These are phyloP conservation scores for Balaeniceps rex DNA, from an alignment of 2,113 vertebrate genomes.

Conservation along the genomic window DNA sequence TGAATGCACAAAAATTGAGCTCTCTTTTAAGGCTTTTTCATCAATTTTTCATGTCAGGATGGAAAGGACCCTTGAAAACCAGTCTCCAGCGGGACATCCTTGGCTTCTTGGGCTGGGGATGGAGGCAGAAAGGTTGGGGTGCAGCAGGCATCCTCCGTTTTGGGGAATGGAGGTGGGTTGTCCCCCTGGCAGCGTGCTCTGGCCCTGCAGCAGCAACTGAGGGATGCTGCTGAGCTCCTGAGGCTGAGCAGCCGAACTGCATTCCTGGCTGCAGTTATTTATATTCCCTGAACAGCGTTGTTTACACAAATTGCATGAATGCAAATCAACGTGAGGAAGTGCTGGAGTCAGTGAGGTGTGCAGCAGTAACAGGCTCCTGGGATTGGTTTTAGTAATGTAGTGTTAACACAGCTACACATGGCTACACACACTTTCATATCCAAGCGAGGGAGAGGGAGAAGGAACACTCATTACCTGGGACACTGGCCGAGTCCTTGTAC, in stretches of 20 bases:
- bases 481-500: conserved; percentile 61
- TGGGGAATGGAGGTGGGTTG: background rate
- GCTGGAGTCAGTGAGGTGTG: conserved; percentile 66
- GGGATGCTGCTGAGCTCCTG: conserved; percentile 31
- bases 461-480: conserved; percentile 62
- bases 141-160: background rate
- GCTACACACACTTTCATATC: conserved; percentile 68
- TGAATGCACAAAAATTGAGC: background rate
- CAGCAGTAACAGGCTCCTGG: conserved; percentile 53
- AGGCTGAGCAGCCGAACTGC: conserved; percentile 31
- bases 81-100: background rate
- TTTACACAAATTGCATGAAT: conserved; percentile 76
- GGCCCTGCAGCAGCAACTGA: background rate
- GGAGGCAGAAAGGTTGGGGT: background rate
- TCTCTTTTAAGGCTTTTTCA: background rate
- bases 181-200: background rate
- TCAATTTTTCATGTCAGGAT: background rate
- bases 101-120: background rate
- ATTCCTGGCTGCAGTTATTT: conserved; percentile 68
- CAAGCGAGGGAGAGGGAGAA: background rate
- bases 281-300: conserved; percentile 70
- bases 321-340: conserved; percentile 72
- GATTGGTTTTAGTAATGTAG: conserved; percentile 76
- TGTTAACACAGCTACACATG: conserved; percentile 78
- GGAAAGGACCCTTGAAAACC: background rate